These are phyloP conservation scores for Drosophila picticornis DNA, from an alignment of 2,888 invertebrate genomes.

Conservation along the genomic window DNA sequence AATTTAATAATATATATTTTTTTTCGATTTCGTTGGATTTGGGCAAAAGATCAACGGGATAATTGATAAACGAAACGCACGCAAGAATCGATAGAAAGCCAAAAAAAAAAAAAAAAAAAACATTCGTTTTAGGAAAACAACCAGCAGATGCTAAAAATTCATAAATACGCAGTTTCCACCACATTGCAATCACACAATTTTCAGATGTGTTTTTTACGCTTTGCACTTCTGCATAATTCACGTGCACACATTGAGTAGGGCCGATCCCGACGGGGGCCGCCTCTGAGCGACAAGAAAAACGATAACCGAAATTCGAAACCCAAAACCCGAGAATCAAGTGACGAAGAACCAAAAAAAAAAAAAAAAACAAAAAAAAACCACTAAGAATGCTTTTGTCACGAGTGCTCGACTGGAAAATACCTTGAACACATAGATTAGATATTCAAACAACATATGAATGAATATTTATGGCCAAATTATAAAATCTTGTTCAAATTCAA, in stretches of 20 bases:
- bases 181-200: background rate
- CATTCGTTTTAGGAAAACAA: background rate
- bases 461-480: background rate
- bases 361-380: background rate
- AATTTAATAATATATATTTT: background rate
- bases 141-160: background rate
- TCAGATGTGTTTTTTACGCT: conserved; percentile 27
- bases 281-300: conserved; percentile 23
- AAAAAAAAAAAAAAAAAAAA: background rate
- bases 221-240: conserved; percentile 45
- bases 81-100: background rate
- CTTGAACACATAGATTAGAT: background rate
- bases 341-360: conserved; percentile 1
- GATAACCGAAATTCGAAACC: conserved; percentile 20
- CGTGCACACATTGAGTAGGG: conserved; percentile 22
- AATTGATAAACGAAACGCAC: background rate
- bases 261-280: conserved; percentile 19
- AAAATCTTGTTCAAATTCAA: background rate
- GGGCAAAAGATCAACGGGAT: background rate
- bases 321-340: conserved; percentile 1
- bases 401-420: background rate
- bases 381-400: background rate
- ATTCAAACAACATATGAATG: background rate
- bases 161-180: conserved; percentile 12
- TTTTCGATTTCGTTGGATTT: background rate